Evolutionary conservation across 1,140 invertebrate species (phyloP).

Genomic region (Heliconius nattereri): DNA sequence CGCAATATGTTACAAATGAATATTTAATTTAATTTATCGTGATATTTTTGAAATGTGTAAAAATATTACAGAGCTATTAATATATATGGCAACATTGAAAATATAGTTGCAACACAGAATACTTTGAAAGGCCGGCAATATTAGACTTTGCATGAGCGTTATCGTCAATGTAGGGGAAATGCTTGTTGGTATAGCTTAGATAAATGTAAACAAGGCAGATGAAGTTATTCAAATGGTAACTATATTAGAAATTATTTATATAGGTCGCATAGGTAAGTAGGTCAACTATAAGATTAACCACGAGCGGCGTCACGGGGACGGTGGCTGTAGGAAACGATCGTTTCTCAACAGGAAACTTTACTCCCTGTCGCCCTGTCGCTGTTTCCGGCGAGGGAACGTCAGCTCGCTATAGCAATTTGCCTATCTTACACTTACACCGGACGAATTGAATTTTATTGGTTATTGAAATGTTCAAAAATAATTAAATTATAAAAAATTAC

Average conservation of each 20-base stretch:
- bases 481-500: not conserved
- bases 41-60: too few species aligned
- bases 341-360: conserved; percentile 45
- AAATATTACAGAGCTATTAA: not conserved
- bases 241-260: conserved; percentile 23
- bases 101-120: not conserved
- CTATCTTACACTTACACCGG: conserved; percentile 39
- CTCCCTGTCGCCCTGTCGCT: conserved; percentile 40
- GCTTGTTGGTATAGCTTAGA: not conserved
- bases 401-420: conserved; percentile 42
- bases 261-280: conserved; percentile 31
- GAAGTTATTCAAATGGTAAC: not conserved
- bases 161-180: not conserved
- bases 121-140: not conserved
- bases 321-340: conserved; percentile 34
- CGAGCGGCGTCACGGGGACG: conserved; percentile 31
- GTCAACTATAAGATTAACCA: conserved; percentile 32
- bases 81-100: not conserved
- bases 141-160: not conserved
- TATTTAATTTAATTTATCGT: too few species aligned
- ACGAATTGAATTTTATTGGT: conserved; percentile 40
- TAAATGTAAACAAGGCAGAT: not conserved
- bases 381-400: conserved; percentile 41
- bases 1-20: too few species aligned
- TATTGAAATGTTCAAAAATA: conserved; percentile 19